Evolutionary conservation across 2,797 vertebrate species (phyloP).

Genomic region (Helostoma temminkii): DNA sequence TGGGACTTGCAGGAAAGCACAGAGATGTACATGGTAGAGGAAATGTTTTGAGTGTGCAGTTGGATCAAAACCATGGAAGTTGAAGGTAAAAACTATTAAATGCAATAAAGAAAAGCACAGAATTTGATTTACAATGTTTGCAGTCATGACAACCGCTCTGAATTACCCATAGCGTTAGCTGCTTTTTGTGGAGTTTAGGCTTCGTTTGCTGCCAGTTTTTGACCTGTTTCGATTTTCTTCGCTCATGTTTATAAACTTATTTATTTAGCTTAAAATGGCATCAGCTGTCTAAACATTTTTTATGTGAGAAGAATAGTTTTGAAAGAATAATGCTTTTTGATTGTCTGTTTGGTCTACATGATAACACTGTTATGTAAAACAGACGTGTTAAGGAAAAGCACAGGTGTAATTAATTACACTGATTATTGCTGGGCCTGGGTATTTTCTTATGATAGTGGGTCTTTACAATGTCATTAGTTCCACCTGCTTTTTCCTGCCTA

Average conservation of each 20-base stretch:
- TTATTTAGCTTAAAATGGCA: not conserved
- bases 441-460: not conserved
- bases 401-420: not conserved
- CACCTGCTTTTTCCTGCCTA: not conserved
- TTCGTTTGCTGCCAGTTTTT: not conserved
- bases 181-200: not conserved
- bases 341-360: too few species aligned
- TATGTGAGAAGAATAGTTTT: too few species aligned
- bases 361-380: not conserved
- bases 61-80: too few species aligned
- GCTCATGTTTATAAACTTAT: too few species aligned
- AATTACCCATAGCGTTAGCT: not conserved
- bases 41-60: not conserved
- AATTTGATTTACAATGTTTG: not conserved
- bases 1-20: not conserved
- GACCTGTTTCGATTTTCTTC: too few species aligned
- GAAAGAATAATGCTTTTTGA: too few species aligned
- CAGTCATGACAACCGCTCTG: too few species aligned
- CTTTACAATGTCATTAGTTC: not conserved
- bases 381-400: not conserved
- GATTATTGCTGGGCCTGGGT: not conserved
- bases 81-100: not conserved
- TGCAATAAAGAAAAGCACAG: not conserved
- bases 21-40: too few species aligned
- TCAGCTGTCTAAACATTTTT: not conserved